phyloP scores from a whole-genome alignment of 2,888 invertebrate species.

The Malacosoma neustria region DNA sequence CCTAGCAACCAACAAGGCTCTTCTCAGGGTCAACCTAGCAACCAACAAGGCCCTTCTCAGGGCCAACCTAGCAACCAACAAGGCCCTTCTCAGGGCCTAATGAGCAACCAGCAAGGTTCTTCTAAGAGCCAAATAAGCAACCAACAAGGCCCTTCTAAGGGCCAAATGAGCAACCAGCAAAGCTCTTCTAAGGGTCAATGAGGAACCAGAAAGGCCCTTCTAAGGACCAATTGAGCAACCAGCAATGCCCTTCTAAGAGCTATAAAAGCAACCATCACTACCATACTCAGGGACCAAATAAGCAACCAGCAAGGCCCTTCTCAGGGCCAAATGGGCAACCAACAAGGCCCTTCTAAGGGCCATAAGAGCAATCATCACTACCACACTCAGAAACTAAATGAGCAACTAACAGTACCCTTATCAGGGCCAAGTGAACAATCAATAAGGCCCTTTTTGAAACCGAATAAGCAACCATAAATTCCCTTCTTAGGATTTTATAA shows the following conservation, averaged over 20 bases:
- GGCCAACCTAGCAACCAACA: neutral
- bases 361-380: neutral
- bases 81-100: conserved; percentile 9
- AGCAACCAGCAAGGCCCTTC: conserved; percentile 7
- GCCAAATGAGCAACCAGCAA: conserved; percentile 7
- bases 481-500: conserved; percentile 5
- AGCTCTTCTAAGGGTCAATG: conserved; percentile 6
- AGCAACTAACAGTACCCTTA: neutral
- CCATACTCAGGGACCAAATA: conserved; percentile 6
- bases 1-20: conserved; percentile 2
- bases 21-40: no score
- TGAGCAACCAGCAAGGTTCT: no score
- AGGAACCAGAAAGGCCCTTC: conserved; percentile 4
- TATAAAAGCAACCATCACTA: conserved; percentile 1
- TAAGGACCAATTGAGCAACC: conserved; percentile 6
- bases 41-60: no score
- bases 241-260: conserved; percentile 4
- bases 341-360: conserved; percentile 6
- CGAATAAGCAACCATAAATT: neutral
- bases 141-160: conserved; percentile 7
- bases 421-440: neutral
- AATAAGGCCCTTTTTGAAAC: neutral
- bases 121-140: neutral
- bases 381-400: neutral
- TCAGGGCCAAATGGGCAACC: conserved; percentile 8